Evolutionary conservation across 1,140 invertebrate genomes (phyloP).

Genomic region (Diplogasteroides magnus): DNA sequence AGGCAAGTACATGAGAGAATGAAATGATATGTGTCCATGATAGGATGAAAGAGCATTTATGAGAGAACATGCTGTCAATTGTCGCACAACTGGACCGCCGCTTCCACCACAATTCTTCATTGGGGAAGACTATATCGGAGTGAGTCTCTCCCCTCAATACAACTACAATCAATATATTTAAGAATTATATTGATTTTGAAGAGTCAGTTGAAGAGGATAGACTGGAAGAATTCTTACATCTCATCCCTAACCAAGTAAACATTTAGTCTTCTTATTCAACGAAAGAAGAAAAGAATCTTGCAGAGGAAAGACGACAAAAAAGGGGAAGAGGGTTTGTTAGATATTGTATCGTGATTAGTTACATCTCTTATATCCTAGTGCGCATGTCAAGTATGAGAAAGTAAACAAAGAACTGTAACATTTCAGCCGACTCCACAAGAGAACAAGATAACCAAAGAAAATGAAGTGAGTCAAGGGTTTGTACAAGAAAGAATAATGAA

Average conservation of each 20-base stretch:
- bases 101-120: conserved; percentile 37
- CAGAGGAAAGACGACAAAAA: no score
- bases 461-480: no score
- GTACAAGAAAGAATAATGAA: no score
- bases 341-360: no score
- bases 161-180: conserved; percentile 9
- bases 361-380: no score
- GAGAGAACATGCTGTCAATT: conserved; percentile 28
- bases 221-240: conserved; percentile 20
- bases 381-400: conserved; percentile 6
- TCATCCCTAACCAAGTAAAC: conserved; percentile 24
- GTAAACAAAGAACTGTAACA: conserved; percentile 24
- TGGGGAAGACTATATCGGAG: conserved; percentile 34
- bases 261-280: no score
- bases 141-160: conserved; percentile 16
- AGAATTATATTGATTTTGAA: conserved; percentile 33
- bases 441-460: no score
- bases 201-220: conserved; percentile 30
- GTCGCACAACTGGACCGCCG: conserved; percentile 8
- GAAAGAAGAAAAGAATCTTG: no score
- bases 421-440: no score
- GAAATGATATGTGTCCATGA: no score
- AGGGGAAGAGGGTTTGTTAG: no score
- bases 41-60: conserved; percentile 30
- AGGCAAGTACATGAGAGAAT: no score